Evolutionary conservation across 2,113 vertebrate species (phyloP).

Genomic region (Artemisiospiza belli): DNA sequence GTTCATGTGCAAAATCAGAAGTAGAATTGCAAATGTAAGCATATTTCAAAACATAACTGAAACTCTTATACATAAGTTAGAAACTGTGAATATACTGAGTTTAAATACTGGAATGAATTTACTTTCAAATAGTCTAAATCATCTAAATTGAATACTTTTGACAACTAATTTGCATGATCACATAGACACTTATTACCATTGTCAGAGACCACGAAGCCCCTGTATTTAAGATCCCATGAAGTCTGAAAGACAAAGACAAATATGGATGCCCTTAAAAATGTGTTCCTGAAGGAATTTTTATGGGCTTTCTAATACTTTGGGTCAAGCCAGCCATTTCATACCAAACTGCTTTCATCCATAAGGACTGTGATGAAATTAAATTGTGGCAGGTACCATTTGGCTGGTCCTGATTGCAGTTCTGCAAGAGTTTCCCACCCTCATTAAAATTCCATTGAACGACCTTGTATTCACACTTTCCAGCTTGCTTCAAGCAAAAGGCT

Average conservation of each 20-base stretch:
- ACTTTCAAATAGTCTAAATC: not conserved
- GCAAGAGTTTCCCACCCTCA: not conserved
- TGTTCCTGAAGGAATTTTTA: not conserved
- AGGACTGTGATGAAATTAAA: not conserved
- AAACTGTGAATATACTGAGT: not conserved
- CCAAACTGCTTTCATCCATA: not conserved
- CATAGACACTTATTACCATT: not conserved
- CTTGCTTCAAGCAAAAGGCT: not conserved
- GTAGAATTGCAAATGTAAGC: not conserved
- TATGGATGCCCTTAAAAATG: not conserved
- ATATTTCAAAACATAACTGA: not conserved
- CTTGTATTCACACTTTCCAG: constrained; percentile 3
- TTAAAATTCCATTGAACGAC: not conserved
- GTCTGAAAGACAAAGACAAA: not conserved
- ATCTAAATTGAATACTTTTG: not conserved
- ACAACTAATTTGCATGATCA: not conserved
- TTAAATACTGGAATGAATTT: not conserved
- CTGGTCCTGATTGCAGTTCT: not conserved
- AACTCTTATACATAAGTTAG: not conserved
- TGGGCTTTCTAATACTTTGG: not conserved
- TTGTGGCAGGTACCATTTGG: not conserved
- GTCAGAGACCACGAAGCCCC: not conserved
- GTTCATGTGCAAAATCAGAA: not conserved
- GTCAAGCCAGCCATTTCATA: not conserved
- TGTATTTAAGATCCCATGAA: not conserved